phyloP scores from a whole-genome alignment of 1,140 invertebrate genomes.

The Nebria ingens region DNA sequence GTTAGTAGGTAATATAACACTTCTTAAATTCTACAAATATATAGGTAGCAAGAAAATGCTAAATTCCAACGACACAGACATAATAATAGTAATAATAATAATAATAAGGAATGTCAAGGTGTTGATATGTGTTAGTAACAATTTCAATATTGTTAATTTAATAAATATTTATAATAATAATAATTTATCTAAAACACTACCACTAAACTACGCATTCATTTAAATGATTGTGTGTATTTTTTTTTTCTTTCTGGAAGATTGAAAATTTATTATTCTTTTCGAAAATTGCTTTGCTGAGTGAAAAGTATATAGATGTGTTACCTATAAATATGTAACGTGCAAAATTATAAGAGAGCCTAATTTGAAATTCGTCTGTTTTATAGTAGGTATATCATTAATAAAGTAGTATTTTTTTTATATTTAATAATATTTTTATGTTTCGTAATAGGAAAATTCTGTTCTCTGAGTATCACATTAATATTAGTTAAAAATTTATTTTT shows the following conservation, averaged over 20 bases:
- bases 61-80: background rate
- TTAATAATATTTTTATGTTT: background rate
- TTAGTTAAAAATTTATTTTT: constrained; percentile 5
- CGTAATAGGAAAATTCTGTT: background rate
- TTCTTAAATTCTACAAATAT: background rate
- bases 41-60: too few relatives aligned
- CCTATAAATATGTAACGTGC: background rate
- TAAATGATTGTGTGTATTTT: too few relatives aligned
- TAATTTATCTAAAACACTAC: background rate
- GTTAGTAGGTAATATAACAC: background rate
- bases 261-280: background rate
- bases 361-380: background rate
- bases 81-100: too few relatives aligned
- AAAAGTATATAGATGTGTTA: background rate
- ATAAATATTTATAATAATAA: background rate
- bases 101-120: background rate
- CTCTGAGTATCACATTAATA: background rate
- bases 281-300: background rate
- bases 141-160: background rate
- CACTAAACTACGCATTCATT: background rate
- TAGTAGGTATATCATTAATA: background rate
- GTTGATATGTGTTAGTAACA: background rate
- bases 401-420: background rate
- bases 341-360: background rate
- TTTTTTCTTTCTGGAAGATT: background rate